A percentile compares a stretch with the other conserved stretches of the same genome.
These are phyloP conservation scores for Parapsyche elsis DNA, from an alignment of 1,140 invertebrate species.

Conservation along the genomic window DNA sequence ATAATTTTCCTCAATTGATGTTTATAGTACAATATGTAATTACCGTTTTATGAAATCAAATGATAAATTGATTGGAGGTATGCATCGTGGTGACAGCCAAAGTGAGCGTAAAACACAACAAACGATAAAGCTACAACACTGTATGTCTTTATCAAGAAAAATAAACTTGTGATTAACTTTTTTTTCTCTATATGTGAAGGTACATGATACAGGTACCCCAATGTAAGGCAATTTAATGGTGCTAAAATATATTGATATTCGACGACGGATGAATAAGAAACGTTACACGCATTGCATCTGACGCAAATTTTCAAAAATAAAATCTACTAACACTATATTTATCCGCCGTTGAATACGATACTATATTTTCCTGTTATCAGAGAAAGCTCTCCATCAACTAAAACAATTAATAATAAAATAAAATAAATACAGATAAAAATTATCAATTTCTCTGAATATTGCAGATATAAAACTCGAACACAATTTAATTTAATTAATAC, in stretches of 20 bases:
- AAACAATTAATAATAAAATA: too few relatives aligned
- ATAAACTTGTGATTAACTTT: slow-evolving; percentile 55
- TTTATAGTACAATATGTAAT: too few relatives aligned
- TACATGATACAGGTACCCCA: slow-evolving; percentile 56
- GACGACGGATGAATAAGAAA: slow-evolving; percentile 35
- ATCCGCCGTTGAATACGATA: slow-evolving; percentile 46
- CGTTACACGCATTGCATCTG: background rate
- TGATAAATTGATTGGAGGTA: too few relatives aligned
- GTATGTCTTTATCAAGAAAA: slow-evolving; percentile 51
- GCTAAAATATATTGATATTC: slow-evolving; percentile 51
- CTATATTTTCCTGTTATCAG: slow-evolving; percentile 54
- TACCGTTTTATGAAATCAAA: too few relatives aligned
- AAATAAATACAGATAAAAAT: background rate
- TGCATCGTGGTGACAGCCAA: too few relatives aligned
- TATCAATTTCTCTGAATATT: background rate
- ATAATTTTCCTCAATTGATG: too few relatives aligned
- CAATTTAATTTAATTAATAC: background rate
- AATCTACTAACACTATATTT: background rate
- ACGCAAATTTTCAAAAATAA: slow-evolving; percentile 11
- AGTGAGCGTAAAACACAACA: slow-evolving; percentile 38
- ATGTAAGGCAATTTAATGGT: slow-evolving; percentile 55
- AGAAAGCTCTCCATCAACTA: slow-evolving; percentile 53
- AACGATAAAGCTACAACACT: slow-evolving; percentile 56
- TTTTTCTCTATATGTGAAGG: slow-evolving; percentile 54
- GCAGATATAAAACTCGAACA: background rate